phyloP scores from a whole-genome alignment of 35 echinoderm and acorn worm genomes.

The Holothuria glaberrima region DNA sequence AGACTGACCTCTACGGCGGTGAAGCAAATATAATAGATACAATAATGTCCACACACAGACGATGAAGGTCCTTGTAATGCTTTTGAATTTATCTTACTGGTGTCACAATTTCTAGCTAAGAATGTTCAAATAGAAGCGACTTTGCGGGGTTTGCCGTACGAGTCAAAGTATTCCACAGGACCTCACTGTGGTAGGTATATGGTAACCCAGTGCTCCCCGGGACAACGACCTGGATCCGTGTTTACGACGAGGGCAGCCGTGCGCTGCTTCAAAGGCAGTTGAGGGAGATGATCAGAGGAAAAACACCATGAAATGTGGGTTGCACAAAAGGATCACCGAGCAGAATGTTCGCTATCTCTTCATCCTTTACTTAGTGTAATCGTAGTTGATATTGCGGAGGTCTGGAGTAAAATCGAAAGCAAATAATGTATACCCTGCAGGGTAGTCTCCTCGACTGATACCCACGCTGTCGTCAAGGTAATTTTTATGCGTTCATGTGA shows the following conservation, averaged over 20 bases:
- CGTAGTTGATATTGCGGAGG: not conserved
- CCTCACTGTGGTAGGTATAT: too few species aligned
- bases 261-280: not conserved
- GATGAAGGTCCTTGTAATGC: not conserved
- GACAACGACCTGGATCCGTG: not conserved
- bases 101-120: too few species aligned
- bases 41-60: not conserved
- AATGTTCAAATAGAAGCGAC: too few species aligned
- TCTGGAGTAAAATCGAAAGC: too few species aligned
- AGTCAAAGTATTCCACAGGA: too few species aligned
- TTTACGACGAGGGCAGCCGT: not conserved
- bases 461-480: too few species aligned
- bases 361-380: not conserved
- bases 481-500: too few species aligned
- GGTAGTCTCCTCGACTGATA: too few species aligned
- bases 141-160: too few species aligned
- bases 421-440: too few species aligned
- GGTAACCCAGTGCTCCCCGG: not conserved
- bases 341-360: not conserved
- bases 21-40: constrained; percentile 8
- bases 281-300: not conserved
- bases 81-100: too few species aligned
- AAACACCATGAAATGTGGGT: not conserved
- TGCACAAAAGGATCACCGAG: not conserved
- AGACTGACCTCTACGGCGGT: not conserved